These are phyloP conservation scores for Trimorus sp. DNA, from an alignment of 2,888 invertebrate species.

Conservation along the genomic window DNA sequence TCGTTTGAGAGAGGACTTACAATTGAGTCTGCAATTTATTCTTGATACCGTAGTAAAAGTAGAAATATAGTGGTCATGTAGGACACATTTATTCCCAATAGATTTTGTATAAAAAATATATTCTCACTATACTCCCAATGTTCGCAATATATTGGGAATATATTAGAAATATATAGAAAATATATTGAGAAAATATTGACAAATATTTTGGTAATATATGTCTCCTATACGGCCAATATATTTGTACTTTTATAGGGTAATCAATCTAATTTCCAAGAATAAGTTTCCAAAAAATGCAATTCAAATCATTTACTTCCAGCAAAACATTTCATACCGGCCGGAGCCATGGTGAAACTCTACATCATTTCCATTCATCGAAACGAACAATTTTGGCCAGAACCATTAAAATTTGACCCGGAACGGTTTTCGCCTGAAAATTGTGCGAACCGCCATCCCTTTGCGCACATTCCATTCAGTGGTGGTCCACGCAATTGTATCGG, in stretches of 20 bases:
- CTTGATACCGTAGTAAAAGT: no score
- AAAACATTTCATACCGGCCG: conserved; percentile 82
- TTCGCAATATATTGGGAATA: no score
- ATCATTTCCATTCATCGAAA: conserved; percentile 86
- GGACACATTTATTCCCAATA: no score
- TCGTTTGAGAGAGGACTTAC: conserved; percentile 42
- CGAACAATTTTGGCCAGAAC: conserved; percentile 84
- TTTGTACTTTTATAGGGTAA: no score
- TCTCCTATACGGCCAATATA: no score
- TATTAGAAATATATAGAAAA: no score
- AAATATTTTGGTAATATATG: no score
- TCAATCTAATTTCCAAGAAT: no score
- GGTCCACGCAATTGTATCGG: conserved; percentile 84
- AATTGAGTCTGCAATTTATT: conserved; percentile 33
- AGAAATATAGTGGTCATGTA: no score
- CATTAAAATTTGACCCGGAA: conserved; percentile 80
- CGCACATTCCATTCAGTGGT: conserved; percentile 82
- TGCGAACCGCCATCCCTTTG: conserved; percentile 83
- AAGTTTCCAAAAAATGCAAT: background rate
- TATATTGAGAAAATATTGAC: no score
- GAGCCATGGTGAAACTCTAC: conserved; percentile 82
- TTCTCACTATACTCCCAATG: no score
- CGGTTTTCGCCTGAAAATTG: conserved; percentile 83
- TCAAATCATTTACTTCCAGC: conserved; percentile 73
- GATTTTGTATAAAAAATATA: no score